Evolutionary conservation across 2,797 vertebrate species (phyloP).

Genomic region (Novumbra hubbsi): DNA sequence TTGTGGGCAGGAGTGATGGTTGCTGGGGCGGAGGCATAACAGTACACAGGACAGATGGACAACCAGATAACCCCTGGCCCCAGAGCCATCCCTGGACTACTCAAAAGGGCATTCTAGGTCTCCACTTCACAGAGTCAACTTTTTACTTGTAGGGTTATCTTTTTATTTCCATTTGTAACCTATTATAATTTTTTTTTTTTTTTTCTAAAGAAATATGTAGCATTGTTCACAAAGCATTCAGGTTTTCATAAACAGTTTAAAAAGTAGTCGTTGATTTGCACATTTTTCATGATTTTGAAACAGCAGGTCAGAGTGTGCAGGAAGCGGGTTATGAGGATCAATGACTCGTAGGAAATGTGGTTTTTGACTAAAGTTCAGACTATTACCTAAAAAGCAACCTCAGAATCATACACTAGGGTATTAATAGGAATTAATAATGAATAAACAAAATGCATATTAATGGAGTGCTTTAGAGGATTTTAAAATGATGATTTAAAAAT

Average conservation of each 20-base stretch:
- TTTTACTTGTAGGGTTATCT: constrained; percentile 61
- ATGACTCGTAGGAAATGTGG: constrained; percentile 7
- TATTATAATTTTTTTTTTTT: constrained; percentile 59
- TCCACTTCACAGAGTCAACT: constrained; percentile 67
- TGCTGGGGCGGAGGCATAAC: constrained; percentile 36
- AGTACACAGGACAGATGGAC: background rate
- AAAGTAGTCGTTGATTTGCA: constrained; percentile 78
- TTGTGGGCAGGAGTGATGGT: constrained; percentile 43
- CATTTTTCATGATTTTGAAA: constrained; percentile 71
- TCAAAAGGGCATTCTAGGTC: constrained; percentile 76
- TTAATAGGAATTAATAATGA: constrained; percentile 66
- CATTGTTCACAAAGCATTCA: constrained; percentile 90
- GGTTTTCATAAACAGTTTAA: constrained; percentile 79
- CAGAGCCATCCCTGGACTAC: constrained; percentile 59
- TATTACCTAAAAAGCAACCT: constrained; percentile 53
- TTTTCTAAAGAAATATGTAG: constrained; percentile 85
- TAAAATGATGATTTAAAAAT: constrained; percentile 67
- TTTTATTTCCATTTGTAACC: constrained; percentile 70
- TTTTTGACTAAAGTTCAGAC: constrained; percentile 1
- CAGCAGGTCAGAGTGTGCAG: constrained; percentile 67
- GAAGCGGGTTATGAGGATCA: constrained; percentile 49
- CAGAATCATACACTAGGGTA: constrained; percentile 64
- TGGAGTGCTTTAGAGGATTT: constrained; percentile 74
- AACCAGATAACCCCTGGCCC: constrained; percentile 10
- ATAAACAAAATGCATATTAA: constrained; percentile 68